Percentiles rank a stretch among this genome's conserved stretches.
Conservation (phyloP, 2,888 invertebrate species). For the Orthonychiurus folsomi region DNA sequence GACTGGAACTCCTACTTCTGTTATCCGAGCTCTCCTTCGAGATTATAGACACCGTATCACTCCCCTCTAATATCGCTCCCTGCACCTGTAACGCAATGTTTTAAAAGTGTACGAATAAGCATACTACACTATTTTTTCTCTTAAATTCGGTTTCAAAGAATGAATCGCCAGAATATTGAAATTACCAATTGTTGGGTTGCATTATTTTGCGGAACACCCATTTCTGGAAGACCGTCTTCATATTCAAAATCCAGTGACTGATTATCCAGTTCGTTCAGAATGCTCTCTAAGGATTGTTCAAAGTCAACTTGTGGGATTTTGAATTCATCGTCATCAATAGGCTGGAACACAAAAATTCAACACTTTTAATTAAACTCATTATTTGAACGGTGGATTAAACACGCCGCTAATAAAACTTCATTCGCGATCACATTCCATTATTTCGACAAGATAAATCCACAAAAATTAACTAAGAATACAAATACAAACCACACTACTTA, state of each 20-base stretch:
- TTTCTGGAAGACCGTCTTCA: constrained; percentile 36
- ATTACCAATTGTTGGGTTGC: constrained; percentile 16
- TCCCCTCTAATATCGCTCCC: constrained; percentile 33
- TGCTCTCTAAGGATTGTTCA: constrained; percentile 69
- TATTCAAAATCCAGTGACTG: constrained; percentile 42
- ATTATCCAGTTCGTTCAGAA: constrained; percentile 58
- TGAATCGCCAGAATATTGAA: background rate
- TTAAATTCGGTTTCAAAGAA: too few relatives aligned
- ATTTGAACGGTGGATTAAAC: too few relatives aligned
- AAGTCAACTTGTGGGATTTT: constrained; percentile 66
- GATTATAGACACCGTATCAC: constrained; percentile 41
- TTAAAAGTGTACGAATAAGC: background rate
- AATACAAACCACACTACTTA: too few relatives aligned
- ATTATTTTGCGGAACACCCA: background rate
- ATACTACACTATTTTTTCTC: background rate
- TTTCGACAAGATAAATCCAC: too few relatives aligned
- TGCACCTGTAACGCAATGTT: constrained; percentile 11
- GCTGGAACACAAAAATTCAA: constrained; percentile 49
- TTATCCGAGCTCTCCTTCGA: constrained; percentile 42
- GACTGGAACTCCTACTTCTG: constrained; percentile 40
- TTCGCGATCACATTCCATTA: too few relatives aligned
- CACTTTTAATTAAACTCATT: background rate
- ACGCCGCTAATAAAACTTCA: too few relatives aligned
- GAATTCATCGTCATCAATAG: constrained; percentile 67
- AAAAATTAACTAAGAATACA: too few relatives aligned